Percentiles rank a stretch among this genome's conserved stretches.
Conservation (phyloP, 2,797 vertebrate species). For the Danio jaintianensis region DNA sequence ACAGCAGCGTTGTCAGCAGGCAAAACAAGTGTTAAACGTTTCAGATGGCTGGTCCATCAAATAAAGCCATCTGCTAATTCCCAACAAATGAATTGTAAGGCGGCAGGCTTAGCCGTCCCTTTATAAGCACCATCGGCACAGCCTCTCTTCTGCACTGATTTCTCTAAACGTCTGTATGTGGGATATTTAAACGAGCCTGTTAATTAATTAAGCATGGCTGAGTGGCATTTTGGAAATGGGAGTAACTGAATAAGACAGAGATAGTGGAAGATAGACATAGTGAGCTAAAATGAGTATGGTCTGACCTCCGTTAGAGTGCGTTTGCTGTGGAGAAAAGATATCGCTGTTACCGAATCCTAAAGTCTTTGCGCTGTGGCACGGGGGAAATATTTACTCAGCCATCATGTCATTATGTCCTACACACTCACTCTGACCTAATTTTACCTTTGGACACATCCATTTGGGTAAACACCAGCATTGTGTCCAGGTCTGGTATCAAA, state of each 20-base stretch:
- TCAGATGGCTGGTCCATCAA: constrained; percentile 43
- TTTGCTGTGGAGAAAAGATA: constrained; percentile 16
- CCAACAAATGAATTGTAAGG: constrained; percentile 60
- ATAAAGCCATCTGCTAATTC: constrained; percentile 58
- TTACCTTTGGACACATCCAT: constrained; percentile 51
- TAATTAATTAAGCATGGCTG: constrained; percentile 70
- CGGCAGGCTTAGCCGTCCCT: constrained; percentile 56
- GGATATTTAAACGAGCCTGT: constrained; percentile 66
- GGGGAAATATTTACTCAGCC: constrained; percentile 26
- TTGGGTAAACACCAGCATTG: constrained; percentile 24
- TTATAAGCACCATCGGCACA: constrained; percentile 25
- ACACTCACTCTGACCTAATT: constrained; percentile 64
- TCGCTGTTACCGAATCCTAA: constrained; percentile 9
- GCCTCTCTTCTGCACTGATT: constrained; percentile 54
- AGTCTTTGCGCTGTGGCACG: not conserved
- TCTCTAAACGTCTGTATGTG: constrained; percentile 58
- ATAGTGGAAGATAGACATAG: constrained; percentile 64
- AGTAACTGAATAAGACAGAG: constrained; percentile 66
- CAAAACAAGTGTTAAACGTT: constrained; percentile 50
- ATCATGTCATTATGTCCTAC: constrained; percentile 23
- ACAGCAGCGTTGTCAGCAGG: constrained; percentile 24
- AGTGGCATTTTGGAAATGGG: constrained; percentile 66
- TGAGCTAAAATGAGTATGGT: constrained; percentile 15
- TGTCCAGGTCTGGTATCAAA: constrained; percentile 48
- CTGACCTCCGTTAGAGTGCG: not conserved